These are phyloP conservation scores for Rhea pennata DNA, from an alignment of 2,113 vertebrate species.

Conservation along the genomic window DNA sequence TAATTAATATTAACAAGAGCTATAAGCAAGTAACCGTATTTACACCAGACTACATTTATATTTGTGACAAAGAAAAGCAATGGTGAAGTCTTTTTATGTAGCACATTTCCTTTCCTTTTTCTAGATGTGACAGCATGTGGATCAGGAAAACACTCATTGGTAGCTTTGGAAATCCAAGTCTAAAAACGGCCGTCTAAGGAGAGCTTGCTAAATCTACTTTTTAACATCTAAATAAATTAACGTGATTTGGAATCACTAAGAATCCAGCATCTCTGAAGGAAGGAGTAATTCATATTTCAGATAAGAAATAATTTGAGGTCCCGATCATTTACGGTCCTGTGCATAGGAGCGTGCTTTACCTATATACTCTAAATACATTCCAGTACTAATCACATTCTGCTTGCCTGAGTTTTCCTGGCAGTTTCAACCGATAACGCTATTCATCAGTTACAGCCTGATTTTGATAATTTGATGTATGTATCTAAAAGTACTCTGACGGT, in stretches of 20 bases:
- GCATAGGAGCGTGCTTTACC: constrained; percentile 6
- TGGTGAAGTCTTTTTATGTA: not conserved
- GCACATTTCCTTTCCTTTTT: not conserved
- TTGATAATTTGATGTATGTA: not conserved
- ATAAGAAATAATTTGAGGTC: not conserved
- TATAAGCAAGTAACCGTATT: not conserved
- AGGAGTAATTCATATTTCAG: not conserved
- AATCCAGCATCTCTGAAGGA: not conserved
- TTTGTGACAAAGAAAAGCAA: not conserved
- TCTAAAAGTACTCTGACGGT: not conserved
- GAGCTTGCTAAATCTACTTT: not conserved
- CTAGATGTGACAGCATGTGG: not conserved
- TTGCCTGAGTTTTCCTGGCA: not conserved
- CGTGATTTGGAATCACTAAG: not conserved
- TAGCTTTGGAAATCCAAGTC: not conserved
- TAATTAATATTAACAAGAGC: not conserved
- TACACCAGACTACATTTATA: not conserved
- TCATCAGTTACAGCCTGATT: not conserved
- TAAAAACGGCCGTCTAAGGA: not conserved
- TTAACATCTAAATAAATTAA: not conserved
- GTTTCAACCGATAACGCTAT: not conserved
- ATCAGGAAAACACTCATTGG: not conserved
- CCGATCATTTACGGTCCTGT: constrained; percentile 18
- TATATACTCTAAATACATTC: not conserved
- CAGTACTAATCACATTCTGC: constrained; percentile 11